Percentiles rank a stretch among this genome's conserved stretches.
Conservation (phyloP, 2,797 vertebrate genomes). For the Premnoplex brunnescens region DNA sequence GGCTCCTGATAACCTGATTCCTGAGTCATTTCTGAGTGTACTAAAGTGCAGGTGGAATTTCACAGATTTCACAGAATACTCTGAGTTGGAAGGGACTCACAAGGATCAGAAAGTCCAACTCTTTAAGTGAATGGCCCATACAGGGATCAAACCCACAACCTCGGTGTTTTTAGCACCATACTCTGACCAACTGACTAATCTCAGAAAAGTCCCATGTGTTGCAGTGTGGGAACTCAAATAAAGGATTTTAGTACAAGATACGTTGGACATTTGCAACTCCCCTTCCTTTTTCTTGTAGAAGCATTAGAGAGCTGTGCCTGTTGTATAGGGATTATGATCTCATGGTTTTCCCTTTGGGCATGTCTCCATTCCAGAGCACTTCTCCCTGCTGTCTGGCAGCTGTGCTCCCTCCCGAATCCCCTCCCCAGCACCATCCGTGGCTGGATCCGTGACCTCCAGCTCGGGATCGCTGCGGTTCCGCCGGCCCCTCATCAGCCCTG, state of each 20-base stretch:
- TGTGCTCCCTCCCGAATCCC: constrained; percentile 84
- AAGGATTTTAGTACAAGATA: neutral
- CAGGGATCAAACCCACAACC: neutral
- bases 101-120: neutral
- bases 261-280: neutral
- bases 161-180: neutral
- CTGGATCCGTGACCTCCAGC: constrained; percentile 88
- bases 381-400: constrained; percentile 85
- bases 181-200: neutral
- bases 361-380: constrained; percentile 81
- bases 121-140: neutral
- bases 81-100: neutral
- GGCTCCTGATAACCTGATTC: neutral
- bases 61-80: neutral
- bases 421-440: constrained; percentile 88
- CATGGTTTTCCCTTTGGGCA: fast-evolving
- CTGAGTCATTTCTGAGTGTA: neutral
- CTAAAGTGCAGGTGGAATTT: neutral
- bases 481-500: constrained; percentile 94
- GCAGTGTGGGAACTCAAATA: neutral
- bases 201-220: neutral
- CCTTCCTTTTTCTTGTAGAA: neutral
- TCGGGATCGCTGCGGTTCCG: constrained; percentile 85
- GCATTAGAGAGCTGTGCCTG: fast-evolving
- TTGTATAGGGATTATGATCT: neutral